Conservation (phyloP, 2,888 invertebrate genomes). For the Eumacrocentrus americanus region DNA sequence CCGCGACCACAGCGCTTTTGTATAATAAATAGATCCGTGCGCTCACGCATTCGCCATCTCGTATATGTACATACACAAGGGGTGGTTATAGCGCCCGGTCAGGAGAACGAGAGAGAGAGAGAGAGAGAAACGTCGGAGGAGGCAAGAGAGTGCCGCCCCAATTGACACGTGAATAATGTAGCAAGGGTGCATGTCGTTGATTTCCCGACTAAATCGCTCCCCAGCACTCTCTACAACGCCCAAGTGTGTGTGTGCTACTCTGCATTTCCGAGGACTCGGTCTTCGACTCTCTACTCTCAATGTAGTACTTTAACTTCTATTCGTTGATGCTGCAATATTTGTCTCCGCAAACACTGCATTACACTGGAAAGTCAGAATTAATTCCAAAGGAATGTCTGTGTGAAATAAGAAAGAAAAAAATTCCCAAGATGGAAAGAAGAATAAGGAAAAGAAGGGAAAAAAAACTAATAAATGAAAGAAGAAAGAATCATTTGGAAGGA, state of each 20-base stretch:
- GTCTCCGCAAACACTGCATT: background rate
- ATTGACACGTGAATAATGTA: slow-evolving; percentile 22
- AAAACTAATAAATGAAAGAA: background rate
- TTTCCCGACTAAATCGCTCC: slow-evolving; percentile 18
- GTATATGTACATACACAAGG: background rate
- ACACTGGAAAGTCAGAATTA: background rate
- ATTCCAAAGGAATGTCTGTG: background rate
- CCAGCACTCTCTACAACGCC: background rate
- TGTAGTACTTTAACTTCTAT: background rate
- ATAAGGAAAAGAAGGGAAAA: background rate
- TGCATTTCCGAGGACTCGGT: slow-evolving; percentile 1
- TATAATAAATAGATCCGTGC: slow-evolving; percentile 31
- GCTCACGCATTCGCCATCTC: slow-evolving; percentile 9
- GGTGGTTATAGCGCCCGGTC: background rate
- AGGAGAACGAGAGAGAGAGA: background rate
- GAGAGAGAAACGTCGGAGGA: slow-evolving; percentile 5
- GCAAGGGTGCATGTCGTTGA: slow-evolving; percentile 17
- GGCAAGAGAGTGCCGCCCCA: slow-evolving; percentile 4
- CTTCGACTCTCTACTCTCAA: background rate
- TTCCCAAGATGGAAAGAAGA: background rate
- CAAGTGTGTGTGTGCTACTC: background rate
- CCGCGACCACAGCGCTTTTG: slow-evolving; percentile 26
- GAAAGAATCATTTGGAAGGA: slow-evolving; percentile 10
- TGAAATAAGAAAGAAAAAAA: background rate
- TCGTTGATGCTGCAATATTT: background rate